Conservation (phyloP, 2,888 invertebrate genomes). For the Limnephilus rhombicus region DNA sequence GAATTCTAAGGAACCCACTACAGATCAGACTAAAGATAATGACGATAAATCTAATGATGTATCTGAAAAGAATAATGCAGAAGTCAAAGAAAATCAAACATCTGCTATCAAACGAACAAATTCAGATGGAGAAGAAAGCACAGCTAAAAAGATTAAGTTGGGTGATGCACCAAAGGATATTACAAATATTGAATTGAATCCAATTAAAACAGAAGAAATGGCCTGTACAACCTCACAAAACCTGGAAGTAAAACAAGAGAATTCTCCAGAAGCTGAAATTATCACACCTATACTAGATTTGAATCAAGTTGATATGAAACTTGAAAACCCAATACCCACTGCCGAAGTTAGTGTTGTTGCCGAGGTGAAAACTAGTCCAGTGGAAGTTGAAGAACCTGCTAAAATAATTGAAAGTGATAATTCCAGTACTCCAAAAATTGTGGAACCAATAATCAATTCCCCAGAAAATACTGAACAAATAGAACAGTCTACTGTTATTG, state of each 20-base stretch:
- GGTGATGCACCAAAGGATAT: constrained; percentile 33
- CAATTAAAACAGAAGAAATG: constrained; percentile 24
- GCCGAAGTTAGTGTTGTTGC: background rate
- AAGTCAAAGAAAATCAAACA: constrained; percentile 68
- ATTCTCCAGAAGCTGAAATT: constrained; percentile 28
- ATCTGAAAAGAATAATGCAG: constrained; percentile 41
- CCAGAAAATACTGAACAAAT: constrained; percentile 43
- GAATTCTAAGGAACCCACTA: constrained; percentile 68
- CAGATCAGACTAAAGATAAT: constrained; percentile 54
- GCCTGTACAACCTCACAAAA: constrained; percentile 21
- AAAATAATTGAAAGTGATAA: constrained; percentile 14
- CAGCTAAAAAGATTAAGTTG: constrained; percentile 70
- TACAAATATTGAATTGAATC: constrained; percentile 66
- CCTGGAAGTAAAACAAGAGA: background rate
- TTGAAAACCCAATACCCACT: background rate
- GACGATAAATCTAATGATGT: constrained; percentile 62
- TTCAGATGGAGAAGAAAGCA: constrained; percentile 69
- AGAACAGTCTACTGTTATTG: background rate
- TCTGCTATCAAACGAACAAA: constrained; percentile 69
- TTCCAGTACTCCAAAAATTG: constrained; percentile 5
- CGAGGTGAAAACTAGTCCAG: constrained; percentile 14
- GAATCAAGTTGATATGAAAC: constrained; percentile 4
- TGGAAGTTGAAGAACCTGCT: constrained; percentile 13
- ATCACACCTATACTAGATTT: background rate
- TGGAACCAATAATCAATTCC: background rate